Evolutionary conservation across 1,140 invertebrate species (phyloP).

Genomic region (Eciton burchellii): DNA sequence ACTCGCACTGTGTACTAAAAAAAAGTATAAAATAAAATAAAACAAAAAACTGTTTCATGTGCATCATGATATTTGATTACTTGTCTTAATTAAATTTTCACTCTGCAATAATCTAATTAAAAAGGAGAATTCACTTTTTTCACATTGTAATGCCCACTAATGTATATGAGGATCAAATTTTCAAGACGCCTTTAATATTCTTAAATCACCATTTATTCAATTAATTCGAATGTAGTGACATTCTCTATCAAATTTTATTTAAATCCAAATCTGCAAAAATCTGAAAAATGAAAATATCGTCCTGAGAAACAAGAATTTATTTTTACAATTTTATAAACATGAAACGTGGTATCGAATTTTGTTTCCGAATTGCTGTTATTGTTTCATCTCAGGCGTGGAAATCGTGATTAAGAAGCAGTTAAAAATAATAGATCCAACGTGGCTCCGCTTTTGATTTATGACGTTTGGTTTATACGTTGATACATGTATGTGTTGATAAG

Average conservation of each 20-base stretch:
- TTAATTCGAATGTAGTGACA: not conserved
- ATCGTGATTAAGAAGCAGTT: slow-evolving; percentile 9
- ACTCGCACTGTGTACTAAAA: not conserved
- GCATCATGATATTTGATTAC: slow-evolving; percentile 17
- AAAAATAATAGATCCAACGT: slow-evolving; percentile 11
- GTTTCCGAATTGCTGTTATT: not conserved
- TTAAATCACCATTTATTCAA: slow-evolving; percentile 8
- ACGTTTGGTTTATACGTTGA: too few species aligned
- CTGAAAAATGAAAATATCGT: too few species aligned
- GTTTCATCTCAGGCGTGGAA: not conserved
- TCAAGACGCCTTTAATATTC: not conserved
- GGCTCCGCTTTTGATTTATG: not conserved
- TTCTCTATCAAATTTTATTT: slow-evolving; percentile 4
- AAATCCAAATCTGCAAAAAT: too few species aligned
- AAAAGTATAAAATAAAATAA: too few species aligned
- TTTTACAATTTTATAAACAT: not conserved
- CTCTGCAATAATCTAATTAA: not conserved
- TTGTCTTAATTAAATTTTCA: not conserved
- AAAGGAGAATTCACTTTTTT: not conserved
- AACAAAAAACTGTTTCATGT: not conserved
- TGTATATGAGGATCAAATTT: not conserved
- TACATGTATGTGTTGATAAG: not conserved
- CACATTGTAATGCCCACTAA: slow-evolving; percentile 4
- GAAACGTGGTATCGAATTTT: too few species aligned
- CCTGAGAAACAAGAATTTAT: too few species aligned